Evolutionary conservation across 2,113 vertebrate species (phyloP).

Genomic region (Erythrocercus mccallii): DNA sequence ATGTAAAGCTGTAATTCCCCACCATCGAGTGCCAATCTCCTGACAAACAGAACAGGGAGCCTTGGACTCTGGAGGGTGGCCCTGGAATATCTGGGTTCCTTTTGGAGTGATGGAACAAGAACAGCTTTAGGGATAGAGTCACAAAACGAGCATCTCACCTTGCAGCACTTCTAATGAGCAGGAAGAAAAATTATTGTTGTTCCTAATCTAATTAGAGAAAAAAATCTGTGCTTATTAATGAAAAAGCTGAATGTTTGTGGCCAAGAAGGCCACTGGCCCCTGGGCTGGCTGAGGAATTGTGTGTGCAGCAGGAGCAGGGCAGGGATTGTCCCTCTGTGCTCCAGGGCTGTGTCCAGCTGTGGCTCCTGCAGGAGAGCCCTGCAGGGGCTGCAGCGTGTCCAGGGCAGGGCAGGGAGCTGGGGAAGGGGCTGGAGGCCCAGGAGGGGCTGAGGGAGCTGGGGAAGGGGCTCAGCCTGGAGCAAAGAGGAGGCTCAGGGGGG

Average conservation of each 20-base stretch:
- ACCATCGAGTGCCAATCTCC: rapidly evolving
- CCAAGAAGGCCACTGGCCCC: rapidly evolving
- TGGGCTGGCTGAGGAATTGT: not conserved
- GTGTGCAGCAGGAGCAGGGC: not conserved
- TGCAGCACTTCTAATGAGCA: not conserved
- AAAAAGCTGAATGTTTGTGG: not conserved
- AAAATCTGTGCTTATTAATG: not conserved
- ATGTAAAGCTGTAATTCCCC: not conserved
- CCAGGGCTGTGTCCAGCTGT: not conserved
- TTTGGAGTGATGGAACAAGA: not conserved
- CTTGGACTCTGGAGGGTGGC: not conserved
- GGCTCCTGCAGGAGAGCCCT: not conserved
- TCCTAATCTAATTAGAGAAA: not conserved
- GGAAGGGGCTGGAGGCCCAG: not conserved
- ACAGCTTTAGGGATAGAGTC: not conserved
- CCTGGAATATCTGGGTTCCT: not conserved
- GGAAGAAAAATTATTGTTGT: not conserved
- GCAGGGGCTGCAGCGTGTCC: not conserved
- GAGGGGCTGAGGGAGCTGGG: not conserved
- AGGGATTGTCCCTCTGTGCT: not conserved
- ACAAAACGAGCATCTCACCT: not conserved
- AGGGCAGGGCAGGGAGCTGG: not conserved
- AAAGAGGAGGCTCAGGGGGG: not conserved
- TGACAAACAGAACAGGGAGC: not conserved
- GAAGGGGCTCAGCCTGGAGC: not conserved